Base-by-base conservation (phyloP, 2,888 invertebrate species). In the Ganaspis brasiliensis region DNA sequence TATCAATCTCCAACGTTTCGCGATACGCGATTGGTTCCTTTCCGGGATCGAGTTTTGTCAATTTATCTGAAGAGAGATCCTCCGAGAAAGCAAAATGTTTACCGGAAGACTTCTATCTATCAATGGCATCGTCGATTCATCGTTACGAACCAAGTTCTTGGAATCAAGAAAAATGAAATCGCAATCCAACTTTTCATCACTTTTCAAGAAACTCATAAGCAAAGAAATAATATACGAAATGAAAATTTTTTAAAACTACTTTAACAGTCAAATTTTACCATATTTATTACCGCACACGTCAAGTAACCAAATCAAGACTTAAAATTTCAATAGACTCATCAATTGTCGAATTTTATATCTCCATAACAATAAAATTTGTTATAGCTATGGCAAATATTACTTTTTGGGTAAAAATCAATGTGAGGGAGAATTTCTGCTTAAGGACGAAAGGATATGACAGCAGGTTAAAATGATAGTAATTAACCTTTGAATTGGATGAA, bases 391-490 rank as follows among this genome's bases (percentile, higher is more conserved):
- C n/a, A n/a, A n/a, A n/a, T 31, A n/a, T 10, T 61, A 4, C 10
- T 52, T 19, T 19, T 52, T 16, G 2, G 2, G 6, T 16, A 16
- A 52, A 52, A 52, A 10, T 31, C 0, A 12, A 35, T 19, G 16
- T 21, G 0, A 14, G 6, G 6, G 63, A 5, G 37, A 40, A 21
- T 40, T 63, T 40, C 5, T 19, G 37, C 61, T 37, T 57, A 72
- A 52, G 49, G 45, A 52, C 21, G 9, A 61, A 59, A 26, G 78
- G 74, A 80, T 82, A 84, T 82, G 79, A 74, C 80, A 70, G 79
- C 78, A 80, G 87, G 88, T 89, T 86, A 84, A 85, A 87, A 83
- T 86, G 85, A 89, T 87, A 87, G 85, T 87, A 89, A 88, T 88
- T 89, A 88, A 88, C 87, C 88, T 81, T 78, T 80, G 82, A 84